phyloP scores from a whole-genome alignment of 2,888 invertebrate genomes.

The Sympetrum striolatum region DNA sequence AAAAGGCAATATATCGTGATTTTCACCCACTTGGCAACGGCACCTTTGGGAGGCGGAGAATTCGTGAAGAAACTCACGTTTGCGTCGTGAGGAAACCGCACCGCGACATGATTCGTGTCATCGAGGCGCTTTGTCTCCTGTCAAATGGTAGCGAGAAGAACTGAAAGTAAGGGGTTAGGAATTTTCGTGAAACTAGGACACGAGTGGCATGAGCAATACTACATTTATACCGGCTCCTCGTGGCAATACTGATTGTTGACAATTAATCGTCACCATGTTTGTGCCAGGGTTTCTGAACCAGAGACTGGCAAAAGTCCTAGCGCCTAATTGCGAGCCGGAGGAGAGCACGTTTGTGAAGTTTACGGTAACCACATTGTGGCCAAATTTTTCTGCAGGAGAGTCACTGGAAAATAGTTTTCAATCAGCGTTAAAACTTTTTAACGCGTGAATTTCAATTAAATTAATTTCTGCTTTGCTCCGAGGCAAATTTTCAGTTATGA shows the following conservation, averaged over 20 bases:
- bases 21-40: not conserved
- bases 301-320: not conserved
- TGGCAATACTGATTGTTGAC: not conserved
- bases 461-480: no score
- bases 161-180: not conserved
- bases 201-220: not conserved
- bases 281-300: not conserved
- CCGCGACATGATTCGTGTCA: not conserved
- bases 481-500: no score
- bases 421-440: no score
- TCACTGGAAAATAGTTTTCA: no score
- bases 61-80: not conserved
- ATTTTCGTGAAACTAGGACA: not conserved
- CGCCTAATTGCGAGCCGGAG: not conserved
- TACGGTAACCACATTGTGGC: no score
- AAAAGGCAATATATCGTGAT: not conserved
- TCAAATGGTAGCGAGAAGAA: not conserved
- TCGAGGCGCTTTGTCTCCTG: not conserved
- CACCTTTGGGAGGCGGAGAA: not conserved
- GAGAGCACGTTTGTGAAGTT: no score
- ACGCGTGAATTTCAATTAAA: no score
- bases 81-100: not conserved
- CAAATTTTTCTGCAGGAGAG: no score
- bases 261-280: not conserved
- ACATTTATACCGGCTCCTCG: not conserved